Evolutionary conservation across 53 echinoderm and acorn worm species (phyloP).

Genomic region (Glandiceps talaboti): DNA sequence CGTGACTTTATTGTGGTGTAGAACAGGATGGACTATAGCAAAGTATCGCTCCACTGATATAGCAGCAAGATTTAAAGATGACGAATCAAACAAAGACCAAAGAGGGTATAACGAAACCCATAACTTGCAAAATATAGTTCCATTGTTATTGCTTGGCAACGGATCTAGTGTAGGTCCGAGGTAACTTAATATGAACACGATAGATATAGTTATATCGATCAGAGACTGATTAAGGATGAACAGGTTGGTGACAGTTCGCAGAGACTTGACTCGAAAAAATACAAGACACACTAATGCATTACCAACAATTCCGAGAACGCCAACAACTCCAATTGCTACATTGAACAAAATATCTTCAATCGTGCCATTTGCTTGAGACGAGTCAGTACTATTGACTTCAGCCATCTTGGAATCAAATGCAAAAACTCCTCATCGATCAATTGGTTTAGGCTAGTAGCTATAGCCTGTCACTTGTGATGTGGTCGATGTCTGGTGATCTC

Average conservation of each 20-base stretch:
- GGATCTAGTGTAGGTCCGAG: conserved; percentile 30
- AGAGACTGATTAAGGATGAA: conserved; percentile 89
- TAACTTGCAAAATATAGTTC: conserved; percentile 47
- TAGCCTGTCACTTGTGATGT: too few relatives aligned
- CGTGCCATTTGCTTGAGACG: too few relatives aligned
- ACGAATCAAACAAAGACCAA: conserved; percentile 78
- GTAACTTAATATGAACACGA: conserved; percentile 53
- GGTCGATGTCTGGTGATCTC: too few relatives aligned
- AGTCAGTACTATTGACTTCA: too few relatives aligned
- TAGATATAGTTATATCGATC: conserved; percentile 65
- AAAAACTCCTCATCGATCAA: too few relatives aligned
- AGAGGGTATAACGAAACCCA: conserved; percentile 80
- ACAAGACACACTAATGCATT: conserved; percentile 67
- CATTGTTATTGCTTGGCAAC: conserved; percentile 19
- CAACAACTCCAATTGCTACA: conserved; percentile 26
- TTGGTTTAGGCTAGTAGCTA: too few relatives aligned
- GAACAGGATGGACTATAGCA: conserved; percentile 55
- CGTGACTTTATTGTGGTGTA: conserved; percentile 40
- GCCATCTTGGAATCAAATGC: too few relatives aligned
- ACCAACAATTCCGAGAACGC: conserved; percentile 51
- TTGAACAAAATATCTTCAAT: too few relatives aligned
- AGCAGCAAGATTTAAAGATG: conserved; percentile 52
- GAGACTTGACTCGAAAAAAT: conserved; percentile 52
- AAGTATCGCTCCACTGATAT: conserved; percentile 77
- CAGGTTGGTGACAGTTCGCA: conserved; percentile 64